Conservation (phyloP, 1,140 invertebrate genomes). For the Cydia amplana region DNA sequence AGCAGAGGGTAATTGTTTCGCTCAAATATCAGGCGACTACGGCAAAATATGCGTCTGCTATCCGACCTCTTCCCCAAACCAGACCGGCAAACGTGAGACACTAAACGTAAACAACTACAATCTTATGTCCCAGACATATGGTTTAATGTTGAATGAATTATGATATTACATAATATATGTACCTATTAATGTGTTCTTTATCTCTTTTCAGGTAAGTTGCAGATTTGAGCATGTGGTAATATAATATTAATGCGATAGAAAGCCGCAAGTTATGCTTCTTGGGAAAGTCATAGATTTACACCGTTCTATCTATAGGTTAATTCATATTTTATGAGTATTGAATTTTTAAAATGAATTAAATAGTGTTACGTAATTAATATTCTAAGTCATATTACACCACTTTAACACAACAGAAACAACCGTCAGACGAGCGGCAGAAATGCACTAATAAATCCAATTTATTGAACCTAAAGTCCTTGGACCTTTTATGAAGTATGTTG, state of each 20-base stretch:
- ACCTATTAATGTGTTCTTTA: neutral
- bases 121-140: neutral
- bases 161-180: neutral
- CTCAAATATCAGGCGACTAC: constrained; percentile 45
- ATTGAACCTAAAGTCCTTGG: too few relatives aligned
- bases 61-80: neutral
- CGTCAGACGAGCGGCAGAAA: neutral
- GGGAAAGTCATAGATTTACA: constrained; percentile 10
- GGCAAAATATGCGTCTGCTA: constrained; percentile 36
- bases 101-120: neutral
- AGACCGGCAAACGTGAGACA: neutral
- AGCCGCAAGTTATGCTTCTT: constrained; percentile 4
- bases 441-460: too few relatives aligned
- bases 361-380: too few relatives aligned
- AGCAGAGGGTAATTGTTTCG: constrained; percentile 50
- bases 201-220: constrained; percentile 31
- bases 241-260: neutral
- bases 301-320: neutral
- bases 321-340: neutral
- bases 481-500: too few relatives aligned
- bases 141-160: neutral
- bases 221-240: neutral
- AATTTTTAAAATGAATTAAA: neutral
- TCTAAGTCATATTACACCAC: too few relatives aligned
- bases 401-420: neutral